A percentile compares a stretch with the other conserved stretches of the same genome.
Conservation (phyloP, 2,113 vertebrate genomes). For the Pitta sordida region DNA sequence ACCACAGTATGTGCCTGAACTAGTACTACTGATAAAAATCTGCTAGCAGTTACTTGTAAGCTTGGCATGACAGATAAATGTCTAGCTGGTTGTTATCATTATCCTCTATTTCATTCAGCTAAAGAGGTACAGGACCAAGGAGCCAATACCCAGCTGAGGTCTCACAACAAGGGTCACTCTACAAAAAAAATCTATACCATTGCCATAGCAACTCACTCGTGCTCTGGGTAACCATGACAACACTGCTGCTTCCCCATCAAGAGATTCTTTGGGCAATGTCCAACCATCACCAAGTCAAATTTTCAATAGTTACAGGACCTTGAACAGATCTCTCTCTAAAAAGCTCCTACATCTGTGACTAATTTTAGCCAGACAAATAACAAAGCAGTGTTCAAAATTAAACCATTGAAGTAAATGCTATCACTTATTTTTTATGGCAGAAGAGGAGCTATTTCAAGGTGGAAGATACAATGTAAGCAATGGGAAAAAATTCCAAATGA, state of each 20-base stretch:
- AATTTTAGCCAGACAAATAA: background rate
- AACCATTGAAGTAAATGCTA: background rate
- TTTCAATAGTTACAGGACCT: background rate
- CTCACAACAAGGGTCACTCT: background rate
- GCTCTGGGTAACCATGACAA: conserved; percentile 3
- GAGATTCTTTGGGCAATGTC: background rate
- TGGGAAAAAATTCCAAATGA: background rate
- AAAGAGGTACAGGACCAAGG: background rate
- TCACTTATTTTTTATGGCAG: background rate
- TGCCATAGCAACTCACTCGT: background rate
- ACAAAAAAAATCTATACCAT: background rate
- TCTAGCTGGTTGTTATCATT: background rate
- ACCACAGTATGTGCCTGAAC: background rate
- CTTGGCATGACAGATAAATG: background rate
- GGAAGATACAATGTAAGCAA: background rate
- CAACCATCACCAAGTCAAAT: background rate
- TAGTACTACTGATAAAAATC: background rate
- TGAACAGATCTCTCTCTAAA: background rate
- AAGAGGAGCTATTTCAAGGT: background rate
- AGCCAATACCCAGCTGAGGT: background rate
- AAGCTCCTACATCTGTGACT: background rate
- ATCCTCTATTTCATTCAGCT: background rate
- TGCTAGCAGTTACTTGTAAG: background rate
- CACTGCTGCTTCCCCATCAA: background rate
- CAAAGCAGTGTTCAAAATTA: background rate